These are phyloP conservation scores for Tortrix viridana DNA, from an alignment of 2,888 invertebrate genomes.

Conservation along the genomic window DNA sequence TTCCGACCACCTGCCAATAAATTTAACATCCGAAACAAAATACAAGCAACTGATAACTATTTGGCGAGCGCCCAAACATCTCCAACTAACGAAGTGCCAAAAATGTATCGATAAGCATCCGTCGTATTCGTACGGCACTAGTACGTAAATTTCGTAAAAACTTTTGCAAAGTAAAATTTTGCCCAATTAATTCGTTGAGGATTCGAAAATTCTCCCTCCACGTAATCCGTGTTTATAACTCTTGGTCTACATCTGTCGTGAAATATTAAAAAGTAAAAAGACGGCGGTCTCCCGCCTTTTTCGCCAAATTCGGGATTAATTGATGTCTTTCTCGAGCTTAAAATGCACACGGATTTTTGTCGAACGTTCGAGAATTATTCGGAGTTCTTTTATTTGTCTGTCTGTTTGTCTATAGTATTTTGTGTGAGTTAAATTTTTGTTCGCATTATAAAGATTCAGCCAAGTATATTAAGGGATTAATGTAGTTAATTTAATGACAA, in stretches of 20 bases:
- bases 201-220: constrained; percentile 25
- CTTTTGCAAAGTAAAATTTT: constrained; percentile 56
- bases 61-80: constrained; percentile 27
- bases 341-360: constrained; percentile 16
- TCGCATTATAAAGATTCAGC: not conserved
- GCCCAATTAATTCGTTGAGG: constrained; percentile 62
- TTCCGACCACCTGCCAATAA: constrained; percentile 35
- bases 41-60: constrained; percentile 32
- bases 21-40: constrained; percentile 33
- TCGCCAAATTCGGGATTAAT: constrained; percentile 17
- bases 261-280: constrained; percentile 34
- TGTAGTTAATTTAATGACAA: no score
- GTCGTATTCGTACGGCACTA: constrained; percentile 6
- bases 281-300: constrained; percentile 14
- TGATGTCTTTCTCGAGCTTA: constrained; percentile 12
- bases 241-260: constrained; percentile 48
- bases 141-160: constrained; percentile 31
- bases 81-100: constrained; percentile 29
- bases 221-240: constrained; percentile 46
- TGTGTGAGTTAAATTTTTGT: not conserved
- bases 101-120: constrained; percentile 31
- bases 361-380: not conserved
- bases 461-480: not conserved
- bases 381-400: not conserved
- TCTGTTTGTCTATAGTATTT: not conserved